Evolutionary conservation across 2,797 vertebrate species (phyloP).

Genomic region (Muscicapa comitata): DNA sequence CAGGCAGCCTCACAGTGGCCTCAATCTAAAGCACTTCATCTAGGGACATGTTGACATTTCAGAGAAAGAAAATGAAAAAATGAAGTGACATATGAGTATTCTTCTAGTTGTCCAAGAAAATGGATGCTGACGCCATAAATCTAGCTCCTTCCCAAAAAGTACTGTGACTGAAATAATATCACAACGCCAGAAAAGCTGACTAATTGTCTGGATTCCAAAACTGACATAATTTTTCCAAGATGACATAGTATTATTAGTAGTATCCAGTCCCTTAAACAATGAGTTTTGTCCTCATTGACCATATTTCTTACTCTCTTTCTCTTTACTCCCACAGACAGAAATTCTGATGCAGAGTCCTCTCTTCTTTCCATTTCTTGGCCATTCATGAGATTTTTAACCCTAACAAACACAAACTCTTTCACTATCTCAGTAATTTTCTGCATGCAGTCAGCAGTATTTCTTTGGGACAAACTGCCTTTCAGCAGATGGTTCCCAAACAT

Average conservation of each 20-base stretch:
- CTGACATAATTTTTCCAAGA: conserved; percentile 20
- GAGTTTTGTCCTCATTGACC: not conserved
- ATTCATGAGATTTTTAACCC: not conserved
- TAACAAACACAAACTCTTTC: not conserved
- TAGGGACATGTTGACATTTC: not conserved
- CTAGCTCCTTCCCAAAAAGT: not conserved
- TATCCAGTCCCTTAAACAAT: not conserved
- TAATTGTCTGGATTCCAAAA: not conserved
- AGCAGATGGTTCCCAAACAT: not conserved
- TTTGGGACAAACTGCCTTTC: not conserved
- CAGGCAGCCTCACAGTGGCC: not conserved
- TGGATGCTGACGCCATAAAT: not conserved
- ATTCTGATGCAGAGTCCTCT: not conserved
- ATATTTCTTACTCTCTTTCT: not conserved
- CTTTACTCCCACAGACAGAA: not conserved
- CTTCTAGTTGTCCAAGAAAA: conserved; percentile 6
- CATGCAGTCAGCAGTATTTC: not conserved
- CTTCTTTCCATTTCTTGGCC: not conserved
- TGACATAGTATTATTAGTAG: not conserved
- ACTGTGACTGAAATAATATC: not conserved
- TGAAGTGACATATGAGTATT: not conserved
- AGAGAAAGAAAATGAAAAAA: not conserved
- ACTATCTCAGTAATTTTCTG: not conserved
- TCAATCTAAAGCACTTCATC: not conserved
- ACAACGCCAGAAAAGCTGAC: conserved; percentile 13